These are phyloP conservation scores for Argyresthia albistria DNA, from an alignment of 2,888 invertebrate species.

Conservation along the genomic window DNA sequence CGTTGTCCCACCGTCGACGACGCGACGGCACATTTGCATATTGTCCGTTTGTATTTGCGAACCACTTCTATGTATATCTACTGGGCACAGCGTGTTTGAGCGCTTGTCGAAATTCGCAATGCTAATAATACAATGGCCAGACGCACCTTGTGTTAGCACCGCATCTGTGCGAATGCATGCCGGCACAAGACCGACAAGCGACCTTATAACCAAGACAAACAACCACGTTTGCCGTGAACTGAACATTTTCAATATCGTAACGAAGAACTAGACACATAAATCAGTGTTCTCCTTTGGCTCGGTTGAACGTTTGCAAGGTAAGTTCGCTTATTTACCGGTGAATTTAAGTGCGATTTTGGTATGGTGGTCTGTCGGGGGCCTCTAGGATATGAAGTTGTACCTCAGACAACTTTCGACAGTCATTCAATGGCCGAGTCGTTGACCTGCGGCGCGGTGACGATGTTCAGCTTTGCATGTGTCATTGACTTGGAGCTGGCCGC, in stretches of 20 bases:
- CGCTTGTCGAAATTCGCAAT: slow-evolving; percentile 60
- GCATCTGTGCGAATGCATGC: slow-evolving; percentile 31
- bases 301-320: slow-evolving; percentile 27
- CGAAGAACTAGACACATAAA: slow-evolving; percentile 37
- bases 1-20: slow-evolving; percentile 30
- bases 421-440: slow-evolving; percentile 63
- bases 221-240: slow-evolving; percentile 24
- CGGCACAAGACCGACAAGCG: slow-evolving; percentile 20
- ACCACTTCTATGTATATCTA: slow-evolving; percentile 47
- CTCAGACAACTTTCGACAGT: slow-evolving; percentile 67
- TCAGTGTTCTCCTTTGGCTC: slow-evolving; percentile 32
- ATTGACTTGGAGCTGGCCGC: slow-evolving; percentile 44
- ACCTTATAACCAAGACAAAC: slow-evolving; percentile 29
- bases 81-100: slow-evolving; percentile 15
- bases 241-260: slow-evolving; percentile 23
- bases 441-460: slow-evolving; percentile 51
- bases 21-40: slow-evolving; percentile 39
- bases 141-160: slow-evolving; percentile 44
- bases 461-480: slow-evolving; percentile 68
- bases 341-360: slow-evolving; percentile 40
- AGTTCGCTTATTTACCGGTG: slow-evolving; percentile 37
- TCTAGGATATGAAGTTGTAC: slow-evolving; percentile 39
- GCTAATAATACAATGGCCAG: slow-evolving; percentile 62
- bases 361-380: slow-evolving; percentile 27
- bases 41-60: slow-evolving; percentile 49